Percentiles rank a stretch among this genome's conserved stretches.
phyloP scores from a whole-genome alignment of 64 coral and sea anemone genomes.

The Montipora sp. region DNA sequence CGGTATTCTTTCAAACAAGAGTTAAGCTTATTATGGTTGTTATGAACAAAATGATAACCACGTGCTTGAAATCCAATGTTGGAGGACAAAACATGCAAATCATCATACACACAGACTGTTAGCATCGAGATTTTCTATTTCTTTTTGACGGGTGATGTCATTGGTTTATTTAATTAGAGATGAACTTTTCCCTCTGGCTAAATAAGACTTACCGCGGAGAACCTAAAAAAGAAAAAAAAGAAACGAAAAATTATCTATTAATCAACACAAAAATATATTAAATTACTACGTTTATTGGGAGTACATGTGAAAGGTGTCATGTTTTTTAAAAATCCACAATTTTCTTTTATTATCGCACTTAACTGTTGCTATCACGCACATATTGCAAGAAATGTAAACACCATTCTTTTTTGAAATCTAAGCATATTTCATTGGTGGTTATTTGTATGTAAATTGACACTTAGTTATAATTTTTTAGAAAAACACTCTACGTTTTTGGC shows the following conservation, averaged over 20 bases:
- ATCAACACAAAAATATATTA: not conserved
- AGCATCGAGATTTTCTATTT: not conserved
- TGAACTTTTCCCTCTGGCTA: not conserved
- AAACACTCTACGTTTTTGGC: too few relatives aligned
- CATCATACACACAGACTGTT: not conserved
- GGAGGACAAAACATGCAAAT: constrained; percentile 16
- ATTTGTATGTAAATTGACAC: constrained; percentile 2
- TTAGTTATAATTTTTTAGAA: not conserved
- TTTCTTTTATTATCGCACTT: not conserved
- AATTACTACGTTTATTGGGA: constrained; percentile 7
- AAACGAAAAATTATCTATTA: not conserved
- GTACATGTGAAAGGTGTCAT: not conserved
- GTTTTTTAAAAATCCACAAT: not conserved
- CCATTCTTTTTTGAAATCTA: not conserved
- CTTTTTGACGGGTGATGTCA: not conserved
- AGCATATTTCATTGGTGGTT: not conserved
- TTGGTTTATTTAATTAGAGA: constrained; percentile 4
- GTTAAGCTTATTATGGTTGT: not conserved
- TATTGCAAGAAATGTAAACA: not conserved
- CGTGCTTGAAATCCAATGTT: constrained; percentile 14
- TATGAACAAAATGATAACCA: not conserved
- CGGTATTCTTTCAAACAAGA: constrained; percentile 9
- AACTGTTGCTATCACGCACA: not conserved
- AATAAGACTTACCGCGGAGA: not conserved
- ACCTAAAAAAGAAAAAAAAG: not conserved